Percentiles rank a stretch among this genome's conserved stretches.
Evolutionary conservation across 2,113 vertebrate species (phyloP).

Genomic region (Vireo altiloquus): DNA sequence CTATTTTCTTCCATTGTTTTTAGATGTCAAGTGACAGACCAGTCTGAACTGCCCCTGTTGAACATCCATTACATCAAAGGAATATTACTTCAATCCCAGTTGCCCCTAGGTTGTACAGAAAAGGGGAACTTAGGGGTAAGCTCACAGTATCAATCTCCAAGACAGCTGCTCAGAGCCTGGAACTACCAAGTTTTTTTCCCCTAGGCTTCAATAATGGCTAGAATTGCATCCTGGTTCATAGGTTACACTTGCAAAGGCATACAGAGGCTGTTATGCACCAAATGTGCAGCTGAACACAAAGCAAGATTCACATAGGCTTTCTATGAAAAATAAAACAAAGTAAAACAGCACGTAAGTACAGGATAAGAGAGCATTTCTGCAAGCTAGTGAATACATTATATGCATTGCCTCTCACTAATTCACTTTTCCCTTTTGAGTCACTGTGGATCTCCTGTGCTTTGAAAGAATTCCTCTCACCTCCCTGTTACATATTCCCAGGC

Average conservation of each 20-base stretch:
- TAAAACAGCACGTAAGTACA: not conserved
- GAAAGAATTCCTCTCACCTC: not conserved
- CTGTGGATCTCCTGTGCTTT: not conserved
- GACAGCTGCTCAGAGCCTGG: not conserved
- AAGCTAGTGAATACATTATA: not conserved
- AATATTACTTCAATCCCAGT: not conserved
- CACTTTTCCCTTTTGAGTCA: not conserved
- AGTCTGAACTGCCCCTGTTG: not conserved
- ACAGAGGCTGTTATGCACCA: not conserved
- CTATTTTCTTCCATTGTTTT: not conserved
- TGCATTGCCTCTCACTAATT: not conserved
- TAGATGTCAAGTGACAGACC: not conserved
- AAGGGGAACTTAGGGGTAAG: not conserved
- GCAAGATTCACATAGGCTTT: not conserved
- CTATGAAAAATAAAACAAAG: not conserved
- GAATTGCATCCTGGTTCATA: not conserved
- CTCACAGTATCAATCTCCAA: not conserved
- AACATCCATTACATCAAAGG: not conserved
- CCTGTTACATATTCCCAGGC: rapidly evolving
- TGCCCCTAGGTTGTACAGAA: not conserved
- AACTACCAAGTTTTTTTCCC: not conserved
- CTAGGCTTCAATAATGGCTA: not conserved
- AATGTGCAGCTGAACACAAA: not conserved
- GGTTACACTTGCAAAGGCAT: not conserved
- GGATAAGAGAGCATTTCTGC: not conserved